A percentile compares a stretch with the other conserved stretches of the same genome.
phyloP scores from a whole-genome alignment of 2,797 vertebrate genomes.

The Dromococcyx pavoninus region DNA sequence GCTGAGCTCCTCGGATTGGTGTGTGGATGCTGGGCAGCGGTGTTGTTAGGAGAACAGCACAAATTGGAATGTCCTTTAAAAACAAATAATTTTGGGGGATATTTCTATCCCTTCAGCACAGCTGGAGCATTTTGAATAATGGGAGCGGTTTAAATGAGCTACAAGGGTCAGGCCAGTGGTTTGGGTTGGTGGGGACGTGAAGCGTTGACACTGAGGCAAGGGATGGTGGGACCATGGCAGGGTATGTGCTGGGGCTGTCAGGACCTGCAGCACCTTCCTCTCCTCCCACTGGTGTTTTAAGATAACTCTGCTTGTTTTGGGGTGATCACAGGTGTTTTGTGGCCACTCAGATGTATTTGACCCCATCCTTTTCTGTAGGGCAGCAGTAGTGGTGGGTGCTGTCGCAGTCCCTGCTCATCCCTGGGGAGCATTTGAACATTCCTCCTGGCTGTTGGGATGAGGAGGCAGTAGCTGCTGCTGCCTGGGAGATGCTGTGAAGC shows the following conservation, averaged over 20 bases:
- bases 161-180: background rate
- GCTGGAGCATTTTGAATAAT: background rate
- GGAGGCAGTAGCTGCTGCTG: background rate
- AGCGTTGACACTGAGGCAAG: accelerated
- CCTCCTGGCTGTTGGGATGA: accelerated
- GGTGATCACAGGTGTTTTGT: background rate
- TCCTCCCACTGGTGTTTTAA: accelerated
- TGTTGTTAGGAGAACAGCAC: background rate
- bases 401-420: accelerated
- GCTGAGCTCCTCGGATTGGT: background rate
- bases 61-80: background rate
- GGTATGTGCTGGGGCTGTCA: background rate
- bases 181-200: accelerated
- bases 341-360: background rate
- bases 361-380: background rate
- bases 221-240: accelerated
- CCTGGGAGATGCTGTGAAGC: background rate
- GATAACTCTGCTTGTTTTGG: background rate
- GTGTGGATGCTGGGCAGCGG: background rate
- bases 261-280: background rate
- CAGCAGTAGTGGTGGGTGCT: too few relatives aligned
- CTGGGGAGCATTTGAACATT: background rate
- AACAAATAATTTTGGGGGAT: background rate
- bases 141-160: background rate
- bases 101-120: background rate